phyloP scores from a whole-genome alignment of 2,888 invertebrate species.

The Trimorus sp. region DNA sequence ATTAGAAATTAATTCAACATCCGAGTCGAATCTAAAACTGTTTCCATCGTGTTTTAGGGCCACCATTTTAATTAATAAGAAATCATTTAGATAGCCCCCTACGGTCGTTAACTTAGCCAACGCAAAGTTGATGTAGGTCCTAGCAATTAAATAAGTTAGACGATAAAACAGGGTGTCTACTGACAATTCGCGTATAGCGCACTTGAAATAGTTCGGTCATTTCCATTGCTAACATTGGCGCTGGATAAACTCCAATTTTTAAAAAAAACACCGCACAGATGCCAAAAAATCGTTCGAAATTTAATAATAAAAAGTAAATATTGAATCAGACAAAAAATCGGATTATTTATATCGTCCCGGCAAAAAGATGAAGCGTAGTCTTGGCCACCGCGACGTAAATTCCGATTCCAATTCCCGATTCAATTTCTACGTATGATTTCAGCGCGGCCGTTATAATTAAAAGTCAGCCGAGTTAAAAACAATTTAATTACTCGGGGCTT shows the following conservation, averaged over 20 bases:
- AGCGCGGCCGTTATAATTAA: conserved; percentile 23
- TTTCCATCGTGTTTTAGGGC: conserved; percentile 19
- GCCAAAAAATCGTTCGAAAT: conserved; percentile 46
- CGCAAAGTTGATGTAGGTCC: conserved; percentile 21
- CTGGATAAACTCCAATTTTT: conserved; percentile 54
- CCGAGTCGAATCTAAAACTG: conserved; percentile 23
- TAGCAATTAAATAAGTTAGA: conserved; percentile 40
- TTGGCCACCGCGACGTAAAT: conserved; percentile 24
- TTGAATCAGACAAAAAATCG: conserved; percentile 48
- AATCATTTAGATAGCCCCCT: conserved; percentile 27
- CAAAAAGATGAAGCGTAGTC: conserved; percentile 6
- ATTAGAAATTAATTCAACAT: background rate
- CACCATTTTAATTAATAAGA: conserved; percentile 31
- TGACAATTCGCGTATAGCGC: conserved; percentile 15
- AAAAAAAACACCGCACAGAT: conserved; percentile 44
- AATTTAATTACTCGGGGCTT: conserved; percentile 11
- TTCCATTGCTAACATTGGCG: conserved; percentile 36
- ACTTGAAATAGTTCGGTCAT: conserved; percentile 35
- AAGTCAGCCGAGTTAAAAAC: conserved; percentile 20
- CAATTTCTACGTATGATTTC: conserved; percentile 2
- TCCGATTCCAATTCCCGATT: conserved; percentile 23
- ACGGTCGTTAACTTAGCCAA: conserved; percentile 11
- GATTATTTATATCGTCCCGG: conserved; percentile 37
- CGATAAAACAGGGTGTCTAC: conserved; percentile 47
- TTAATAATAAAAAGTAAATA: conserved; percentile 55